Evolutionary conservation across 2,888 invertebrate genomes (phyloP).

Genomic region (Rutpela maculata): DNA sequence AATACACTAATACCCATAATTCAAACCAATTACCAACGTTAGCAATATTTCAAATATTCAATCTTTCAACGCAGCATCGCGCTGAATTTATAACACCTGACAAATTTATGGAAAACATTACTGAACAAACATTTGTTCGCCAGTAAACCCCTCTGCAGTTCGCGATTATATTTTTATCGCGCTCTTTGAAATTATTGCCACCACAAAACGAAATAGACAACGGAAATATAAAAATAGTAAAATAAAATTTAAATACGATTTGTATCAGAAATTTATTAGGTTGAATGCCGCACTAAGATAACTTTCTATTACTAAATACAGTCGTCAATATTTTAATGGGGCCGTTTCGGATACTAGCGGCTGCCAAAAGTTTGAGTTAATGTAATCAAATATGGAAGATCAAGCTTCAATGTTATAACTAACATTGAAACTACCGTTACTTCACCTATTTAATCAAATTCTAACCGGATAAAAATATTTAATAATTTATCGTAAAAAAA

Average conservation of each 20-base stretch:
- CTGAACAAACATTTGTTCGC: slow-evolving; percentile 45
- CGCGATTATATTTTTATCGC: not conserved
- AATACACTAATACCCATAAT: not conserved
- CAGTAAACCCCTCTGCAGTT: not conserved
- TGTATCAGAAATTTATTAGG: slow-evolving; percentile 72
- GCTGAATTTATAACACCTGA: slow-evolving; percentile 61
- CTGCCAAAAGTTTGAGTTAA: slow-evolving; percentile 56
- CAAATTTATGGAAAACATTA: slow-evolving; percentile 62
- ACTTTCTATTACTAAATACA: slow-evolving; percentile 68
- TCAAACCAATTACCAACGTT: not conserved
- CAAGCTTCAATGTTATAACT: too few species aligned
- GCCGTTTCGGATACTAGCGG: slow-evolving; percentile 48
- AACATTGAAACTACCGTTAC: too few species aligned
- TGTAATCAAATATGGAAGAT: not conserved
- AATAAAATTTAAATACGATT: slow-evolving; percentile 67
- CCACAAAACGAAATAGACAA: slow-evolving; percentile 60
- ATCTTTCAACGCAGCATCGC: slow-evolving; percentile 63
- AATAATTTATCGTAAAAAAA: too few species aligned
- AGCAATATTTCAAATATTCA: slow-evolving; percentile 66
- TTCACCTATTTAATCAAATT: too few species aligned
- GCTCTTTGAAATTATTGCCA: slow-evolving; percentile 52
- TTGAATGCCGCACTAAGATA: slow-evolving; percentile 71
- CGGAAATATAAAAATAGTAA: slow-evolving; percentile 63
- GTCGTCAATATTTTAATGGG: slow-evolving; percentile 67
- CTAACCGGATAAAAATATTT: too few species aligned